These are phyloP conservation scores for Pentamera pediparva DNA, from an alignment of 53 echinoderm and acorn worm species.

Conservation along the genomic window DNA sequence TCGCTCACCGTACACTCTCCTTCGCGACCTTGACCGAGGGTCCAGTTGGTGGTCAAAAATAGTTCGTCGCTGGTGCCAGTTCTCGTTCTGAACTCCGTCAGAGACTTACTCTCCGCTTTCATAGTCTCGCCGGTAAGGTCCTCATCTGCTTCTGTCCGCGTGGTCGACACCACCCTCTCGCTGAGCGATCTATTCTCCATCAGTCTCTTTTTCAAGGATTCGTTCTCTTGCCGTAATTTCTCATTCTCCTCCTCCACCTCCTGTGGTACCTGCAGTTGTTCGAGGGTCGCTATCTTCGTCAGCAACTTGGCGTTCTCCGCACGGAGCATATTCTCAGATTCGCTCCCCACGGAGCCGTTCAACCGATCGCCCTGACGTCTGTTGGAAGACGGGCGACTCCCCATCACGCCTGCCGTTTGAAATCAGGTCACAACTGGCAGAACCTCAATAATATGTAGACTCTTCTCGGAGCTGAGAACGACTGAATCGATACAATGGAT, in stretches of 20 bases:
- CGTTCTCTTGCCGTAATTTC: constrained; percentile 42
- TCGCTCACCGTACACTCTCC: too few relatives aligned
- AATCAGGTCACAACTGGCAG: too few relatives aligned
- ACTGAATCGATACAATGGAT: too few relatives aligned
- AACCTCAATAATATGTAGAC: too few relatives aligned
- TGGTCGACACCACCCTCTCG: neutral
- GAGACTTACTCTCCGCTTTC: neutral
- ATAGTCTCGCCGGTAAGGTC: too few relatives aligned
- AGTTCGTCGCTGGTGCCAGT: too few relatives aligned
- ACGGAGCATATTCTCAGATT: constrained; percentile 4
- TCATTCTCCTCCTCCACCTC: constrained; percentile 41
- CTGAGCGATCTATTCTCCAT: neutral
- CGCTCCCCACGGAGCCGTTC: constrained; percentile 16
- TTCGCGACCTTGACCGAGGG: too few relatives aligned
- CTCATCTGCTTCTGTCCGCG: neutral
- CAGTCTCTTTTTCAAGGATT: constrained; percentile 25
- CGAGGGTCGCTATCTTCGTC: constrained; percentile 27
- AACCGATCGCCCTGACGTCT: constrained; percentile 9
- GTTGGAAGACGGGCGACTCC: constrained; percentile 46
- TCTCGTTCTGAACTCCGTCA: neutral
- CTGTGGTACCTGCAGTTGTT: neutral
- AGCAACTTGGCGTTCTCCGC: constrained; percentile 40
- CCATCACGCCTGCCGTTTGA: too few relatives aligned
- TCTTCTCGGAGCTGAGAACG: too few relatives aligned
- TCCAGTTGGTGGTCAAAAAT: too few relatives aligned